phyloP scores from a whole-genome alignment of 64 coral and sea anemone genomes.

The Actinia tenebrosa region DNA sequence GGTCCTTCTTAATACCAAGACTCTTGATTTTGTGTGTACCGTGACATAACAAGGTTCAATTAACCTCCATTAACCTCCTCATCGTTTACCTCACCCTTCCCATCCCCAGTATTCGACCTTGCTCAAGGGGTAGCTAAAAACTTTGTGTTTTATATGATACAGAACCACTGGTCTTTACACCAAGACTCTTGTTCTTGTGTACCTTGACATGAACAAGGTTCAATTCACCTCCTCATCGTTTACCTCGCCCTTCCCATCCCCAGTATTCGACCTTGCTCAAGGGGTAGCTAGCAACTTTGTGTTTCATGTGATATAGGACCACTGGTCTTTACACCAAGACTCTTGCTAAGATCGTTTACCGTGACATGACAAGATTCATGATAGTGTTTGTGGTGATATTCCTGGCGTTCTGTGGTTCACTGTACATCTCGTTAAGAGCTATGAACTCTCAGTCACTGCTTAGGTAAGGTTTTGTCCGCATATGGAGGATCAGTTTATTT shows the following conservation, averaged over 20 bases:
- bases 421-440: slow-evolving; percentile 49
- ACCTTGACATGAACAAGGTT: slow-evolving; percentile 52
- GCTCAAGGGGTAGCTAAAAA: not conserved
- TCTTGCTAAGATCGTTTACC: slow-evolving; percentile 71
- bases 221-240: not conserved
- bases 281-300: not conserved
- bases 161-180: slow-evolving; percentile 76
- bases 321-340: slow-evolving; percentile 80
- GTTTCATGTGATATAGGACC: slow-evolving; percentile 9
- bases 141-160: not conserved
- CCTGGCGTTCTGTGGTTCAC: slow-evolving; percentile 53
- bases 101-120: no score
- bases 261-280: not conserved
- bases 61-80: no score
- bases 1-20: no score
- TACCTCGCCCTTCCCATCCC: no score
- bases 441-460: slow-evolving; percentile 40
- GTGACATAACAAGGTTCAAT: no score
- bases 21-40: no score
- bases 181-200: slow-evolving; percentile 70
- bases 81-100: no score
- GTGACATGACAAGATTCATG: slow-evolving; percentile 52
- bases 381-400: slow-evolving; percentile 45
- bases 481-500: no score
- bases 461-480: not conserved